Conservation (phyloP, 1,140 invertebrate species). For the Philopotamus ludificatus region DNA sequence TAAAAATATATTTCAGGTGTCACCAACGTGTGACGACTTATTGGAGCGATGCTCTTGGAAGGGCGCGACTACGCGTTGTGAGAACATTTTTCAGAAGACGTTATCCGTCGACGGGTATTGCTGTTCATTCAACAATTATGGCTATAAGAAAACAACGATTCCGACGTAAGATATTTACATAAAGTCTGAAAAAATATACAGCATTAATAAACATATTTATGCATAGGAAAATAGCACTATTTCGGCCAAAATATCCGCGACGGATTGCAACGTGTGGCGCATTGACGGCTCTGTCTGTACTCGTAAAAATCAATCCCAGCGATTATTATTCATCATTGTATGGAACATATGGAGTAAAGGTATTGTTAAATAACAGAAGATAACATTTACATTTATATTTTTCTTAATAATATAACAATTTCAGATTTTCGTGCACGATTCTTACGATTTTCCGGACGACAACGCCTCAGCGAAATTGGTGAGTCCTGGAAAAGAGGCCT, state of each 20-base stretch:
- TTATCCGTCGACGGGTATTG: conserved; percentile 59
- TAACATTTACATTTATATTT: background rate
- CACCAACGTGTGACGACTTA: conserved; percentile 57
- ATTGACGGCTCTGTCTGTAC: conserved; percentile 60
- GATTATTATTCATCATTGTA: conserved; percentile 55
- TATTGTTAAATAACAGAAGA: conserved; percentile 34
- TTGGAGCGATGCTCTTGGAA: conserved; percentile 66
- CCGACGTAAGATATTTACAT: conserved; percentile 41
- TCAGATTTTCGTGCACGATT: conserved; percentile 61
- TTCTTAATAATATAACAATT: background rate
- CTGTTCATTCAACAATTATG: conserved; percentile 67
- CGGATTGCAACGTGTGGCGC: conserved; percentile 63
- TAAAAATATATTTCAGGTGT: conserved; percentile 46
- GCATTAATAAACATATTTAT: conserved; percentile 9
- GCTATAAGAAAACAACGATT: conserved; percentile 46
- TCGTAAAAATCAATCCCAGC: conserved; percentile 53
- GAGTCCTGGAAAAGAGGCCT: conserved; percentile 55
- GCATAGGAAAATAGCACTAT: conserved; percentile 13
- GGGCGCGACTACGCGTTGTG: conserved; percentile 57
- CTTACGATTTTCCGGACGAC: conserved; percentile 62
- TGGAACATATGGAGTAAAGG: conserved; percentile 48
- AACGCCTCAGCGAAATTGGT: conserved; percentile 58
- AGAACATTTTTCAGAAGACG: conserved; percentile 59
- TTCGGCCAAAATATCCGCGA: conserved; percentile 46
- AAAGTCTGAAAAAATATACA: too few species aligned